Evolutionary conservation across 2,113 vertebrate species (phyloP).

Genomic region (Embiotoca jacksoni): DNA sequence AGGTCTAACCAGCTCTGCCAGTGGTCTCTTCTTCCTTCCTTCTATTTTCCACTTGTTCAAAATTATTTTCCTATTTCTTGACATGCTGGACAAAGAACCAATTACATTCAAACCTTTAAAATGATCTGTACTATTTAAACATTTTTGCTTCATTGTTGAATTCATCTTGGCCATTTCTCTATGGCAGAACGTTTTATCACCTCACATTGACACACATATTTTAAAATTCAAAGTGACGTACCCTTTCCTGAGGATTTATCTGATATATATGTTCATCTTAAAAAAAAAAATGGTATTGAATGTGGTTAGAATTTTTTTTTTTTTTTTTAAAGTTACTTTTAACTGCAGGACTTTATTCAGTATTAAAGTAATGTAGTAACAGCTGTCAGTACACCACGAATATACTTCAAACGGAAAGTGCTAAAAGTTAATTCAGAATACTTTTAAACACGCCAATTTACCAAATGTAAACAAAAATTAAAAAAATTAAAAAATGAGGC

Average conservation of each 20-base stretch:
- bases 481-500: too few relatives aligned
- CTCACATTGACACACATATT: rapidly evolving
- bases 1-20: constrained; percentile 18
- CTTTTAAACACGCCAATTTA: too few relatives aligned
- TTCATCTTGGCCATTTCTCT: background rate
- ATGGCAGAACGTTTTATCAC: background rate
- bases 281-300: too few relatives aligned
- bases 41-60: background rate
- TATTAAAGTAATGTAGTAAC: background rate
- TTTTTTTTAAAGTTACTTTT: background rate
- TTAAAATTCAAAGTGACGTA: background rate
- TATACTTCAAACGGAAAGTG: background rate
- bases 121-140: background rate
- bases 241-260: too few relatives aligned
- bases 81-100: background rate
- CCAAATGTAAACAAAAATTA: too few relatives aligned
- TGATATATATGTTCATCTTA: too few relatives aligned
- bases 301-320: too few relatives aligned
- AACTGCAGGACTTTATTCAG: background rate
- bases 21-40: background rate
- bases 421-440: too few relatives aligned
- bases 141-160: background rate
- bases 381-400: background rate
- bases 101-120: background rate
- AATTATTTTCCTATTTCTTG: background rate